These are phyloP conservation scores for Diadumene lineata DNA, from an alignment of 92 coral and sea anemone genomes.

Conservation along the genomic window DNA sequence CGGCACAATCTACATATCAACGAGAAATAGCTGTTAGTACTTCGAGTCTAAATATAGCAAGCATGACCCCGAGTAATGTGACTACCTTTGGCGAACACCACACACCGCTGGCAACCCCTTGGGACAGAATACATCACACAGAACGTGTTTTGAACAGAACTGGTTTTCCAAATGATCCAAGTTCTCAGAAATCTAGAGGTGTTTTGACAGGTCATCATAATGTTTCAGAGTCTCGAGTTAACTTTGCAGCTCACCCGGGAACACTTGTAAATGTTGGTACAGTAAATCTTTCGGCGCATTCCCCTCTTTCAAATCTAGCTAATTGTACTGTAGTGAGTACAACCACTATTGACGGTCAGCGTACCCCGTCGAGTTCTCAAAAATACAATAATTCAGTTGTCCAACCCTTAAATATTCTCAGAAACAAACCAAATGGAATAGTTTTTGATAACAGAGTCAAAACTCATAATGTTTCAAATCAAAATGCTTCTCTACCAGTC, in stretches of 20 bases:
- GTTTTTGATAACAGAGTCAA: conserved; percentile 3
- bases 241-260: no score
- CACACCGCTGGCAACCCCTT: neutral
- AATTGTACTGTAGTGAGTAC: no score
- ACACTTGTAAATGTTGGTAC: no score
- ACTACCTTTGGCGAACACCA: neutral
- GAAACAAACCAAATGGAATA: conserved; percentile 10
- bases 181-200: no score
- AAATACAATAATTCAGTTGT: neutral
- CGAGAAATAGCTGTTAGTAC: neutral
- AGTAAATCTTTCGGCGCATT: no score
- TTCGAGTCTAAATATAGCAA: neutral
- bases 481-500: neutral
- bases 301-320: neutral
- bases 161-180: neutral
- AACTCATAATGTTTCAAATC: neutral
- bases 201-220: no score
- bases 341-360: no score
- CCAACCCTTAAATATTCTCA: neutral
- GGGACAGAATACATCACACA: neutral
- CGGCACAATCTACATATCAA: neutral
- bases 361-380: neutral
- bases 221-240: no score
- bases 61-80: no score
- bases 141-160: neutral